Percentiles rank a stretch among this genome's conserved stretches.
Conservation (phyloP, 2,888 invertebrate genomes). For the Operophtera brumata region DNA sequence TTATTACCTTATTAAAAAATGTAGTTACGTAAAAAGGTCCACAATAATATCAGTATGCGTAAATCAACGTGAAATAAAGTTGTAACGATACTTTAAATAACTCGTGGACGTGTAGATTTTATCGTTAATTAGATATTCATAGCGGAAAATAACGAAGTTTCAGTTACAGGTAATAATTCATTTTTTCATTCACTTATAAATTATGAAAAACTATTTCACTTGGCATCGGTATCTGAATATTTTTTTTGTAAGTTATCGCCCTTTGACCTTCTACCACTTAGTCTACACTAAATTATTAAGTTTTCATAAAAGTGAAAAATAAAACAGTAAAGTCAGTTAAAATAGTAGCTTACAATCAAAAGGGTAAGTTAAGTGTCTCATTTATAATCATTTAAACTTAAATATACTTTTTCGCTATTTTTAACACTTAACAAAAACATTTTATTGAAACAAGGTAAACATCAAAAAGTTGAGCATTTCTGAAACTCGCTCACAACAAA, state of each 20-base stretch:
- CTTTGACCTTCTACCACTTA: neutral
- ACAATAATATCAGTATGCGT: slow-evolving; percentile 16
- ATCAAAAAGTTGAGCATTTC: neutral
- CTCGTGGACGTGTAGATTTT: slow-evolving; percentile 30
- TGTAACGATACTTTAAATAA: slow-evolving; percentile 27
- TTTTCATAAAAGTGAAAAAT: too few species aligned
- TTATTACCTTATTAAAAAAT: too few species aligned
- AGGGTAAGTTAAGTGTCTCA: too few species aligned
- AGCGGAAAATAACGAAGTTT: slow-evolving; percentile 27
- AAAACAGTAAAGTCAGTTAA: too few species aligned
- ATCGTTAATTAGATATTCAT: slow-evolving; percentile 31
- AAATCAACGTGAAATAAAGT: slow-evolving; percentile 28
- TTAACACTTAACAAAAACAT: too few species aligned
- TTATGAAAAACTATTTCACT: slow-evolving; percentile 10
- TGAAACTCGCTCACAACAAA: neutral
- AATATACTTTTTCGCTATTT: too few species aligned
- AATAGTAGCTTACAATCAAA: too few species aligned
- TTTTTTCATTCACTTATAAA: slow-evolving; percentile 11
- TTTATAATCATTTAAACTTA: too few species aligned
- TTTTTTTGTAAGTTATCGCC: slow-evolving; percentile 1
- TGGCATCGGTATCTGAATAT: slow-evolving; percentile 6
- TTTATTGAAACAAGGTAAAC: too few species aligned
- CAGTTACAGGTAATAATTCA: slow-evolving; percentile 16
- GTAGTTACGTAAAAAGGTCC: neutral
- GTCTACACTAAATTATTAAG: too few species aligned